These are phyloP conservation scores for Formica exsecta DNA, from an alignment of 1,140 invertebrate species.

Conservation along the genomic window DNA sequence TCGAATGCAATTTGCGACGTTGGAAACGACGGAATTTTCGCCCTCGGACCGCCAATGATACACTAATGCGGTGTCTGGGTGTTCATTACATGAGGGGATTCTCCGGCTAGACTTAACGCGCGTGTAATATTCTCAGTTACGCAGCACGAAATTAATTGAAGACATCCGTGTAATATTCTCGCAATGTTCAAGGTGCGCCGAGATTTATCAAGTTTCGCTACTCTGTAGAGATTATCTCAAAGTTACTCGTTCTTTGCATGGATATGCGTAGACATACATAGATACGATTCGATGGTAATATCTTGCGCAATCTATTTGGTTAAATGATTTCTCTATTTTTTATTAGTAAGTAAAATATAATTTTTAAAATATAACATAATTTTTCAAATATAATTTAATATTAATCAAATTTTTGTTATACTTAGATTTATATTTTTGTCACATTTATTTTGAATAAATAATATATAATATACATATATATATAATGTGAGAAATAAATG, in stretches of 20 bases:
- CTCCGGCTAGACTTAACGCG: slow-evolving; percentile 33
- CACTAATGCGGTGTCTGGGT: slow-evolving; percentile 22
- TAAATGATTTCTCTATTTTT: too few relatives aligned
- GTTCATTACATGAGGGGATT: slow-evolving; percentile 32
- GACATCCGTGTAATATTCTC: slow-evolving; percentile 33
- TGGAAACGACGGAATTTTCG: slow-evolving; percentile 49
- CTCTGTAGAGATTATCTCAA: background rate
- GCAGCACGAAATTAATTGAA: slow-evolving; percentile 38
- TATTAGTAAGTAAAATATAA: too few relatives aligned
- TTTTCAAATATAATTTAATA: background rate
- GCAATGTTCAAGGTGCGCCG: background rate
- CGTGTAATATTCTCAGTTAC: slow-evolving; percentile 36
- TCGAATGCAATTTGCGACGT: slow-evolving; percentile 46
- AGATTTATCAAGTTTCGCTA: slow-evolving; percentile 17
- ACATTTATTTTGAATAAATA: background rate
- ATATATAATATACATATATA: background rate
- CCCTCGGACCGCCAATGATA: slow-evolving; percentile 39
- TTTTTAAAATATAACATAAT: too few relatives aligned
- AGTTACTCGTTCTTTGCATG: background rate
- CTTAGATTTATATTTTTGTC: background rate
- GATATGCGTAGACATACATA: background rate
- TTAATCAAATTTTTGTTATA: background rate
- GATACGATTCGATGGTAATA: background rate
- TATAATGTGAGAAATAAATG: too few relatives aligned
- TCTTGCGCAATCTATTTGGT: too few relatives aligned